Base-by-base conservation (phyloP, 2,113 vertebrate species). In the Daubentonia madagascariensis region DNA sequence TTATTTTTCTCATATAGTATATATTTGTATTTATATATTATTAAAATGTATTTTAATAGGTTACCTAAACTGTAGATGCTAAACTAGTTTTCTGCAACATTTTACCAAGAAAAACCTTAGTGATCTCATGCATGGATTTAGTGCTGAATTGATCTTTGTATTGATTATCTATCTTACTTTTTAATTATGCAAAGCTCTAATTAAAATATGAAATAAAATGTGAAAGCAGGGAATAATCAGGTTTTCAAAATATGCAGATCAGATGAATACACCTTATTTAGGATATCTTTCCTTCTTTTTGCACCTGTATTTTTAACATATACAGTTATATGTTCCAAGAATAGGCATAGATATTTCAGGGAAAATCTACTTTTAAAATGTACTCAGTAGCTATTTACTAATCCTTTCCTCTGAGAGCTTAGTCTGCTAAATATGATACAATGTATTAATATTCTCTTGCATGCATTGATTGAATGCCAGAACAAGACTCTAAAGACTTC, bases 301-400 rank as follows among this genome's bases (percentile, higher is more conserved):
- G 11, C 73, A 93, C 96, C 88, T 94, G 76, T 88, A 88, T 92
- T 97, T 96, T 90, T 30, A 96, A 96, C 17, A 18, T 84, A 91
- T 72, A 40, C 2, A 3, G 80, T 98, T 94, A 68, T 63, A 50
- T 85, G 23, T 81, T 96, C 68, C 63, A 54, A 94, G 67, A 96
- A 96, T 94, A 97, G 61, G 93, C 5, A 94, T 23, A 93, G 50
- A 81, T 92, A 92, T 68, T 89, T 95, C 8, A 92, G 87, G 92
- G 63, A 81, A 93, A 96, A 86, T 94, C 22, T 97, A 35, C 79
- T 86, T 97, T 96, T 97, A 96, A 98, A 97, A 96, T 91, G 25
- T 96, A 85, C 89, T 91, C 52, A 94, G 84, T 96, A 98, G 87
- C 78, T 97, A 89, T 80, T 96, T 68, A 97, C 50, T 92, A 91